Percentiles rank a stretch among this genome's conserved stretches.
phyloP scores from a whole-genome alignment of 2,888 invertebrate species.

The Drosophila meridionalis region DNA sequence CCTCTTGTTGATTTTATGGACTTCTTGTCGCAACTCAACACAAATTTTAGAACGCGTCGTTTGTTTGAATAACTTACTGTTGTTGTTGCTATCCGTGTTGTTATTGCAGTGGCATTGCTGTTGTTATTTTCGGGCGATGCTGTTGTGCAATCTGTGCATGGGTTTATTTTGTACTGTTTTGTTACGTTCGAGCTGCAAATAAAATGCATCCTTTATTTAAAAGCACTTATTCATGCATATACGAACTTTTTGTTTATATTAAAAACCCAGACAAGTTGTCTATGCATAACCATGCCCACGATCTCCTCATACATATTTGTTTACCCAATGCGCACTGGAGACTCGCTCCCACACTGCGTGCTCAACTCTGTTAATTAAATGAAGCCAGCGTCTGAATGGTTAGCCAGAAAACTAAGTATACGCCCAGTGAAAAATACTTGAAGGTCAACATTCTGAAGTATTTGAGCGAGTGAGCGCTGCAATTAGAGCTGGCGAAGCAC shows the following conservation, averaged over 20 bases:
- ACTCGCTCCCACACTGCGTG: conserved; percentile 3
- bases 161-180: conserved; percentile 66
- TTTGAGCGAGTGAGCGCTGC: conserved; percentile 46
- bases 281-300: conserved; percentile 17
- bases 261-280: conserved; percentile 36
- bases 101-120: conserved; percentile 19
- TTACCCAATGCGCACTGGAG: conserved; percentile 20
- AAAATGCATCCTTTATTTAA: conserved; percentile 71
- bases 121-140: conserved; percentile 28
- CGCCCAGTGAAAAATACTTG: conserved; percentile 56
- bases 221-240: conserved; percentile 71
- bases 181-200: conserved; percentile 59
- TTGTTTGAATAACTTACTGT: conserved; percentile 67
- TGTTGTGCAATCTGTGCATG: conserved; percentile 68
- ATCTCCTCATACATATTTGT: conserved; percentile 56
- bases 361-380: conserved; percentile 64
- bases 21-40: conserved; percentile 64
- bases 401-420: conserved; percentile 14
- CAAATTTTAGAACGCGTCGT: conserved; percentile 59
- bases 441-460: conserved; percentile 72
- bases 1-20: conserved; percentile 61
- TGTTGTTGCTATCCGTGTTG: conserved; percentile 27
- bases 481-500: conserved; percentile 51
- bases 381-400: conserved; percentile 39
- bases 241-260: conserved; percentile 63